Percentiles rank a stretch among this genome's conserved stretches.
phyloP scores from a whole-genome alignment of 1,140 invertebrate species.

The Macrostomum lignano region DNA sequence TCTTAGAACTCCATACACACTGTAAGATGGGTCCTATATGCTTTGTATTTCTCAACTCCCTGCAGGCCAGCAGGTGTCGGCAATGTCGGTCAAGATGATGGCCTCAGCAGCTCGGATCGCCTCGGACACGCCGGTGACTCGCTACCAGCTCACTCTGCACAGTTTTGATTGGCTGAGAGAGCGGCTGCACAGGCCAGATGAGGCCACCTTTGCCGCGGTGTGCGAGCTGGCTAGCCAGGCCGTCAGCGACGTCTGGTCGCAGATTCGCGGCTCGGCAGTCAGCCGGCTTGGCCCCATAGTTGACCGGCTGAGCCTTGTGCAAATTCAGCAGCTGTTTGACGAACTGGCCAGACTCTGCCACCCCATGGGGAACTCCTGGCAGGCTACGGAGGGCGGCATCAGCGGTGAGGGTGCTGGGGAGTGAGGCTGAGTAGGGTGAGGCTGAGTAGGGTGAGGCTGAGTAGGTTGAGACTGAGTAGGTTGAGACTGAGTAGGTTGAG shows the following conservation, averaged over 20 bases:
- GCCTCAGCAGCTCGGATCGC: no score
- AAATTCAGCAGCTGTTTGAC: not conserved
- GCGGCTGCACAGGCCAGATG: not conserved
- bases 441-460: no score
- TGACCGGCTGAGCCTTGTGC: not conserved
- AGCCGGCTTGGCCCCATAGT: not conserved
- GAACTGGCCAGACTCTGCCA: not conserved
- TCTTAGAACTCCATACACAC: no score
- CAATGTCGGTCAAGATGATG: no score
- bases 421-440: no score
- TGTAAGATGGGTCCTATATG: no score
- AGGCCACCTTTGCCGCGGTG: not conserved
- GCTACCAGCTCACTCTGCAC: not conserved
- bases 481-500: no score
- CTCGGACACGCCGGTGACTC: not conserved
- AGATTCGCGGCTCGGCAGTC: not conserved
- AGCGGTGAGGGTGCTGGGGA: not conserved
- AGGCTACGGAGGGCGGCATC: not conserved
- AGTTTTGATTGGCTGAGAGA: constrained; percentile 3
- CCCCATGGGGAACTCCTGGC: not conserved
- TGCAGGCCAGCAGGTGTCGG: no score
- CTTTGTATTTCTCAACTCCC: constrained; percentile 1
- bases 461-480: no score
- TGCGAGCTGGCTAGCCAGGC: not conserved
- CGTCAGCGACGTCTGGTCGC: not conserved